phyloP scores from a whole-genome alignment of 2,888 invertebrate genomes.

The Nemoura dubitans region DNA sequence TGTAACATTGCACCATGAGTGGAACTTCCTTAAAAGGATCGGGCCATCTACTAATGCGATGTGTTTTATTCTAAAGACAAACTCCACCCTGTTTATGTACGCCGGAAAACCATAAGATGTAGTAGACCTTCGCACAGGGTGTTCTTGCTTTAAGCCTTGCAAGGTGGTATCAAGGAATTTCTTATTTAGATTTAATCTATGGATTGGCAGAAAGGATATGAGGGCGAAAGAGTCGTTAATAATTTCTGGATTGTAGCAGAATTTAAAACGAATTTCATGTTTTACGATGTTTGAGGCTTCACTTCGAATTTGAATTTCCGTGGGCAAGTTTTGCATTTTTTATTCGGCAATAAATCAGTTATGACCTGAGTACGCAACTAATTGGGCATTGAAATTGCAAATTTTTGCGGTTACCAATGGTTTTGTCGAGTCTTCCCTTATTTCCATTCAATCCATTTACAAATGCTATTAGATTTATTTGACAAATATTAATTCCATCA shows the following conservation, averaged over 20 bases:
- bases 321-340: not conserved
- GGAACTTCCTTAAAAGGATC: not conserved
- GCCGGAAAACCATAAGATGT: not conserved
- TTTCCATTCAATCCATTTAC: not conserved
- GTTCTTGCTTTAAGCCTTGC: not conserved
- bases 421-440: not conserved
- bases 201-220: not conserved
- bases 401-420: not conserved
- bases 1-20: not conserved
- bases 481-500: not conserved
- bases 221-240: not conserved
- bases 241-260: not conserved
- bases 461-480: not conserved
- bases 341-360: not conserved
- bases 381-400: not conserved
- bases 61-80: not conserved
- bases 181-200: not conserved
- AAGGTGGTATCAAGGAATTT: not conserved
- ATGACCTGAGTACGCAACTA: not conserved
- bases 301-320: not conserved
- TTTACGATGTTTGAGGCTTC: conserved; percentile 12
- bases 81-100: not conserved
- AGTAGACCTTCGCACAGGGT: not conserved
- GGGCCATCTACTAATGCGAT: not conserved
- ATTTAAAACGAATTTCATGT: conserved; percentile 9